Conservation (phyloP, 1,140 invertebrate species). For the Hypsibius dujardini region DNA sequence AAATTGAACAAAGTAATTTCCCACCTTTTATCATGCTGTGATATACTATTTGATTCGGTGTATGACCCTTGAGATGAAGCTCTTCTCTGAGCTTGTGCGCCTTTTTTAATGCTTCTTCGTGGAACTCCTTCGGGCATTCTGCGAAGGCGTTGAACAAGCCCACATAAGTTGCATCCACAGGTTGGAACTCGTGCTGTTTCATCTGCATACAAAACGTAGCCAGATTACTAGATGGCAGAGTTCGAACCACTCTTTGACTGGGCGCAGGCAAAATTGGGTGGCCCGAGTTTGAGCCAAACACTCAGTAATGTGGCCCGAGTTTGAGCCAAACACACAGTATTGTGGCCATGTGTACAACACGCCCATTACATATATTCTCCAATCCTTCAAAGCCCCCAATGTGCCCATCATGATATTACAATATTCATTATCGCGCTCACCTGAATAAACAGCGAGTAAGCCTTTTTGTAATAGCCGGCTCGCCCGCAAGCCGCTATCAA, state of each 20-base stretch:
- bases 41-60: constrained; percentile 56
- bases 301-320: background rate
- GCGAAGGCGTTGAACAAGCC: constrained; percentile 70
- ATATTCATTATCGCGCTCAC: constrained; percentile 25
- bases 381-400: too few relatives aligned
- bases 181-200: constrained; percentile 50
- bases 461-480: constrained; percentile 61
- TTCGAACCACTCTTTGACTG: too few relatives aligned
- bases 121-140: constrained; percentile 44
- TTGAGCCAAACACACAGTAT: background rate
- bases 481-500: constrained; percentile 57
- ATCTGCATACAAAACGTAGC: constrained; percentile 36
- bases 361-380: too few relatives aligned
- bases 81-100: constrained; percentile 46
- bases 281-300: background rate
- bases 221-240: too few relatives aligned
- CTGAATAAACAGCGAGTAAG: constrained; percentile 57
- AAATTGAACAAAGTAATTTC: constrained; percentile 15
- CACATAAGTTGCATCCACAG: constrained; percentile 53
- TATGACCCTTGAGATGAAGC: constrained; percentile 47
- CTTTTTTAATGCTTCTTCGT: constrained; percentile 41
- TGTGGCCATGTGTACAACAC: background rate
- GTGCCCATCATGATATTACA: too few relatives aligned
- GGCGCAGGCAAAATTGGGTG: too few relatives aligned
- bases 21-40: constrained; percentile 64